Conservation (phyloP, 2,888 invertebrate genomes). For the Catotricha subobsoleta region DNA sequence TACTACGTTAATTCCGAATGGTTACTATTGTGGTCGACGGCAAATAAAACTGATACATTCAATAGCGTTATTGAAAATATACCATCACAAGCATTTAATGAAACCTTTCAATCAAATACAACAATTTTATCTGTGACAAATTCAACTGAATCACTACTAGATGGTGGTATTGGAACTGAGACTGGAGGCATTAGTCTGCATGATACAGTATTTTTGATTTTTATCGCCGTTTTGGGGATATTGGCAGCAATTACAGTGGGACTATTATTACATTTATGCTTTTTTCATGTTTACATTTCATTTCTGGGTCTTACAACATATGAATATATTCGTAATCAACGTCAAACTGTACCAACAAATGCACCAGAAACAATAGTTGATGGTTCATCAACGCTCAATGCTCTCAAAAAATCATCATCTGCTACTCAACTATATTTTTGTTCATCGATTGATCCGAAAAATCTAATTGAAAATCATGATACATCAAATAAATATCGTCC, state of each 20-base stretch:
- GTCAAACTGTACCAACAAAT: conserved; percentile 20
- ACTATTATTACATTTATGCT: conserved; percentile 63
- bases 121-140: neutral
- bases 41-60: conserved; percentile 7
- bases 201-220: conserved; percentile 39
- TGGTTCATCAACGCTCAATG: conserved; percentile 9
- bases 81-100: conserved; percentile 10
- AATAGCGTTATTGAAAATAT: neutral
- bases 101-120: conserved; percentile 6
- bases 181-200: conserved; percentile 27
- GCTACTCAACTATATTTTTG: conserved; percentile 24
- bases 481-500: conserved; percentile 19
- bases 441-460: conserved; percentile 22
- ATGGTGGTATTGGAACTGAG: neutral
- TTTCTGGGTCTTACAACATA: conserved; percentile 74
- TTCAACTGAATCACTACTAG: neutral
- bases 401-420: conserved; percentile 14
- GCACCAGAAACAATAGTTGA: conserved; percentile 5
- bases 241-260: conserved; percentile 59
- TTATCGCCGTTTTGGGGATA: conserved; percentile 44
- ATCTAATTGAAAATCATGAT: conserved; percentile 8
- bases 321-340: conserved; percentile 53
- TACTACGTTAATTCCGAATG: conserved; percentile 40
- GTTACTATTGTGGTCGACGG: conserved; percentile 31
- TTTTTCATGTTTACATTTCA: conserved; percentile 76